Evolutionary conservation across 2,113 vertebrate genomes (phyloP).

Genomic region (Megaptera novaeangliae): DNA sequence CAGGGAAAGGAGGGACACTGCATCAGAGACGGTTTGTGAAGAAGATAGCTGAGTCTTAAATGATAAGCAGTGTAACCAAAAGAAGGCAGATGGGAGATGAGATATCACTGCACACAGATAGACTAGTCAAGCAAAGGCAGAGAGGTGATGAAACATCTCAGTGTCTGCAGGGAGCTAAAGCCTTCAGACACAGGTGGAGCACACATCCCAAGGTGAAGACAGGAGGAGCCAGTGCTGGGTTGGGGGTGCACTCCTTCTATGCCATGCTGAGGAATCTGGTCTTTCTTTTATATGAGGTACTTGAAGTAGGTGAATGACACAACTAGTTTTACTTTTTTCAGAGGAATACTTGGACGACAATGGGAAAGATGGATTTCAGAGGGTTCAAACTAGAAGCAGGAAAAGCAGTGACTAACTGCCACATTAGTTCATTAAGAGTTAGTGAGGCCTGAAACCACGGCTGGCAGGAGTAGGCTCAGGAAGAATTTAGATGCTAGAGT

Average conservation of each 20-base stretch:
- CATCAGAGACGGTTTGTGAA: not conserved
- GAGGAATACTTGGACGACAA: not conserved
- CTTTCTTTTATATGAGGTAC: not conserved
- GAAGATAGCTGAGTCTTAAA: not conserved
- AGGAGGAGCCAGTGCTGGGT: not conserved
- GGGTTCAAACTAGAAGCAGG: not conserved
- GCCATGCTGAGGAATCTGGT: not conserved
- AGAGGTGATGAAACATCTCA: not conserved
- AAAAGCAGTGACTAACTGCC: not conserved
- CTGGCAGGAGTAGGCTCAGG: not conserved
- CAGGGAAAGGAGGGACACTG: not conserved
- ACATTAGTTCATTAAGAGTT: not conserved
- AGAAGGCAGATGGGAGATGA: not conserved
- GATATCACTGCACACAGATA: not conserved
- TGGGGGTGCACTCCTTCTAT: not conserved
- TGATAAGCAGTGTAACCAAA: not conserved
- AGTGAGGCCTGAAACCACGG: not conserved
- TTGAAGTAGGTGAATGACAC: not conserved
- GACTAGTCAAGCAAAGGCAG: not conserved
- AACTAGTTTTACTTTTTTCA: not conserved
- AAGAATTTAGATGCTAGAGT: not conserved
- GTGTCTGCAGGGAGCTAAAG: not conserved
- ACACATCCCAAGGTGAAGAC: not conserved
- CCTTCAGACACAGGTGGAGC: not conserved
- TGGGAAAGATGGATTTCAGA: not conserved